phyloP scores from a whole-genome alignment of 2,113 vertebrate genomes.

The Seriola dumerili region DNA sequence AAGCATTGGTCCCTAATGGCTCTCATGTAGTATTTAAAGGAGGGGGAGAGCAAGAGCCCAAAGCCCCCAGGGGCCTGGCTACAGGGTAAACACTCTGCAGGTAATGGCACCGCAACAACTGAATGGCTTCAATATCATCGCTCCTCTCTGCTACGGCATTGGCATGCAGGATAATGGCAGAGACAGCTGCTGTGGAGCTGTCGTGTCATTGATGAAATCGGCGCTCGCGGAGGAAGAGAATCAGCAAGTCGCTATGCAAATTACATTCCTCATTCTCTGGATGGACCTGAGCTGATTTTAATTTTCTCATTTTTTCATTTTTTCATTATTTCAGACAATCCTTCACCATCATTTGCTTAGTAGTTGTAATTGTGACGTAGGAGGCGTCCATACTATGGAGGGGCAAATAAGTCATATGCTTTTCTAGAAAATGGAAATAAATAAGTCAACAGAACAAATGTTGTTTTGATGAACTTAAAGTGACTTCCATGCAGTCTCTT shows the following conservation, averaged over 20 bases:
- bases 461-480: slow-evolving; percentile 76
- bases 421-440: slow-evolving; percentile 74
- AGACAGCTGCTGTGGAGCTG: slow-evolving; percentile 47
- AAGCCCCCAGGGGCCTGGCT: slow-evolving; percentile 8
- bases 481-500: slow-evolving; percentile 53
- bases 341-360: background rate
- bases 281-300: background rate
- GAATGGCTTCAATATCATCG: slow-evolving; percentile 29
- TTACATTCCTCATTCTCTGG: background rate
- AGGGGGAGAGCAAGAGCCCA: slow-evolving; percentile 31
- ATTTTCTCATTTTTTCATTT: too few relatives aligned
- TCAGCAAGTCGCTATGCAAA: background rate
- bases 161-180: slow-evolving; percentile 21
- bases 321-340: too few relatives aligned
- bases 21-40: slow-evolving; percentile 68
- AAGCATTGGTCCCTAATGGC: slow-evolving; percentile 67
- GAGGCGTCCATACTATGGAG: background rate
- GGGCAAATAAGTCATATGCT: slow-evolving; percentile 17
- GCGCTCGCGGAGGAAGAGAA: background rate
- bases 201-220: slow-evolving; percentile 41
- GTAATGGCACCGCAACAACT: slow-evolving; percentile 63
- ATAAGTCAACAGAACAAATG: slow-evolving; percentile 81
- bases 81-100: slow-evolving; percentile 63
- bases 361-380: background rate
- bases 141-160: slow-evolving; percentile 23